These are phyloP conservation scores for Leptinotarsa undecemlineata DNA, from an alignment of 1,140 invertebrate genomes.

Conservation along the genomic window DNA sequence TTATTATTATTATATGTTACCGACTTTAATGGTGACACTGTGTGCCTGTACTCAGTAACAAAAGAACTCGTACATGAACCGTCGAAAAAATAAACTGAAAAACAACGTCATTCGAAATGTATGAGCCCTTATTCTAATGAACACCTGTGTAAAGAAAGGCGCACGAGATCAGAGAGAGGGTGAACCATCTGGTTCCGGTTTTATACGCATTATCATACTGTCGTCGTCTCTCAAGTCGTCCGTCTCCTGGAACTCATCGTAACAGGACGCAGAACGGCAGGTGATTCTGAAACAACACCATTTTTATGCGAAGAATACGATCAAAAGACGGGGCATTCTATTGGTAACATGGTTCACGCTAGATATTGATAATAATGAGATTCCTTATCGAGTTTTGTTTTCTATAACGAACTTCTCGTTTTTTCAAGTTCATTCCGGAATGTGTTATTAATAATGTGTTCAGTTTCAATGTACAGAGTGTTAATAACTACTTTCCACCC, in stretches of 20 bases:
- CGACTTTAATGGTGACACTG: too few species aligned
- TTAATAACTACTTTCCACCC: too few species aligned
- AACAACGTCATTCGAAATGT: background rate
- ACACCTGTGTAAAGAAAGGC: constrained; percentile 24
- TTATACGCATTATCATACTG: constrained; percentile 1
- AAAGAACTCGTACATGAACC: background rate
- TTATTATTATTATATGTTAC: too few species aligned
- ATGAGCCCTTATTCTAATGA: constrained; percentile 21
- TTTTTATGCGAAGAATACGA: too few species aligned
- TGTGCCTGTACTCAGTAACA: background rate
- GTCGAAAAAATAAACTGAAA: background rate
- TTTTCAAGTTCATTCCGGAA: too few species aligned
- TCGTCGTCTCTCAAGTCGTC: background rate
- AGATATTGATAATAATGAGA: too few species aligned
- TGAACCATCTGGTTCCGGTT: background rate
- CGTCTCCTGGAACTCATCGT: background rate
- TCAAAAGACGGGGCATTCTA: too few species aligned
- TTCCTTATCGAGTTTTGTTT: too few species aligned
- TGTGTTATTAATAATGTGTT: too few species aligned
- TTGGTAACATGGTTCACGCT: too few species aligned
- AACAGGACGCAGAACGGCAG: constrained; percentile 1
- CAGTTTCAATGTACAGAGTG: too few species aligned
- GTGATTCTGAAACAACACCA: background rate
- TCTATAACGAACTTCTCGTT: too few species aligned
- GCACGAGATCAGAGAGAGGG: background rate